Evolutionary conservation across 2,888 invertebrate species (phyloP).

Genomic region (Anticlea derivata): DNA sequence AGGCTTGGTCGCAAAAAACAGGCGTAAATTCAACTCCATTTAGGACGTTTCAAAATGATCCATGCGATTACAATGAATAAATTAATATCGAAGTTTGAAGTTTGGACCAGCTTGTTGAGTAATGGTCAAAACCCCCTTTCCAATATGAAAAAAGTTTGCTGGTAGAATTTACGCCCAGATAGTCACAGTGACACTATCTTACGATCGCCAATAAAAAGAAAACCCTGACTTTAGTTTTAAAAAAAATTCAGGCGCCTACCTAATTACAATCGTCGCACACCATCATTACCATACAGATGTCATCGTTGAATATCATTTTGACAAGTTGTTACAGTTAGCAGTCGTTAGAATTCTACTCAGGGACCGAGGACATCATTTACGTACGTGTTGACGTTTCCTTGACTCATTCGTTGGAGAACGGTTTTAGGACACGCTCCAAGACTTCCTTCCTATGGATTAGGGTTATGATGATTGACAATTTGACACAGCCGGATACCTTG

Average conservation of each 20-base stretch:
- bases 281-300: slow-evolving; percentile 38
- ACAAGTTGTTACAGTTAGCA: slow-evolving; percentile 31
- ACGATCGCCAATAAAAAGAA: too few relatives aligned
- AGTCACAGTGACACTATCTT: too few relatives aligned
- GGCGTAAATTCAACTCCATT: too few relatives aligned
- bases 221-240: not conserved
- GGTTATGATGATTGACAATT: slow-evolving; percentile 23
- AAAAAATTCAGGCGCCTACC: slow-evolving; percentile 24
- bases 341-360: slow-evolving; percentile 33
- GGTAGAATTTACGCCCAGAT: too few relatives aligned
- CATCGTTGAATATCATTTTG: slow-evolving; percentile 22
- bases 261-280: slow-evolving; percentile 33
- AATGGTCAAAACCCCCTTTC: too few relatives aligned
- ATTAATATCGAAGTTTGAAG: too few relatives aligned
- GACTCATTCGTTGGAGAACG: slow-evolving; percentile 16
- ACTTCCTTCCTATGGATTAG: slow-evolving; percentile 23
- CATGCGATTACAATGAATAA: too few relatives aligned
- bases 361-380: slow-evolving; percentile 34
- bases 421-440: slow-evolving; percentile 18
- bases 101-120: too few relatives aligned
- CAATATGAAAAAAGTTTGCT: too few relatives aligned
- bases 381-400: slow-evolving; percentile 35
- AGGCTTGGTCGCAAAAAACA: too few relatives aligned
- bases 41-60: too few relatives aligned
- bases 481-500: slow-evolving; percentile 19